phyloP scores from a whole-genome alignment of 2,797 vertebrate species.

The Spondyliosoma cantharus region DNA sequence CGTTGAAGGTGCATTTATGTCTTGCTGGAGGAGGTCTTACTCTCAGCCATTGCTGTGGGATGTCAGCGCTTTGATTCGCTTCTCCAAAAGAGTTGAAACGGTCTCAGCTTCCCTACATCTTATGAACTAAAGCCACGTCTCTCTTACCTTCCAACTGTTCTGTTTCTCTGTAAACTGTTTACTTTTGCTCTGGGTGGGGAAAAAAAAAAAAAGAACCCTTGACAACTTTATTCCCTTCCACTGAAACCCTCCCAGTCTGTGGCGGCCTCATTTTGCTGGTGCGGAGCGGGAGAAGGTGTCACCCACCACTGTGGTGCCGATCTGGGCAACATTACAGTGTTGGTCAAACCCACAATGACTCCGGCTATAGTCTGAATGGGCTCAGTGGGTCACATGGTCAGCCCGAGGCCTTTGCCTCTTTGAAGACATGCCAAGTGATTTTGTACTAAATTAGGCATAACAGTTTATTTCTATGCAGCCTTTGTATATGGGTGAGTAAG shows the following conservation, averaged over 20 bases:
- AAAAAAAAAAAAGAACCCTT: not conserved
- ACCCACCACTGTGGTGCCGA: slow-evolving; percentile 43
- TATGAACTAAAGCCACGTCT: not conserved
- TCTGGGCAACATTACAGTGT: slow-evolving; percentile 33
- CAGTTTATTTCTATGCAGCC: slow-evolving; percentile 38
- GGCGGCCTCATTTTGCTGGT: slow-evolving; percentile 50
- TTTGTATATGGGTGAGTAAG: slow-evolving; percentile 14
- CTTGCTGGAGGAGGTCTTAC: not conserved
- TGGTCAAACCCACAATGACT: slow-evolving; percentile 64
- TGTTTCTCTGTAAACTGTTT: slow-evolving; percentile 9
- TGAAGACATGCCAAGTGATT: slow-evolving; percentile 58
- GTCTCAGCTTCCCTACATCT: not conserved
- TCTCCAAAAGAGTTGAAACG: not conserved
- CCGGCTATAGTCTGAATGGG: slow-evolving; percentile 60
- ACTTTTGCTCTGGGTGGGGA: slow-evolving; percentile 10
- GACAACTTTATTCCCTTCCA: slow-evolving; percentile 14
- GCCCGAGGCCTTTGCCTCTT: slow-evolving; percentile 48
- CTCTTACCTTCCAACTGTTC: not conserved
- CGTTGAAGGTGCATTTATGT: not conserved
- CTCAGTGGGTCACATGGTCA: slow-evolving; percentile 55
- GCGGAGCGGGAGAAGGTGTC: slow-evolving; percentile 52
- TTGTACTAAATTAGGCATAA: slow-evolving; percentile 46
- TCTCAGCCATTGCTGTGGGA: not conserved
- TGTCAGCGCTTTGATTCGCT: not conserved
- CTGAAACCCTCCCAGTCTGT: slow-evolving; percentile 20